Evolutionary conservation across 2,797 vertebrate species (phyloP).

Genomic region (Erethizon dorsatum): DNA sequence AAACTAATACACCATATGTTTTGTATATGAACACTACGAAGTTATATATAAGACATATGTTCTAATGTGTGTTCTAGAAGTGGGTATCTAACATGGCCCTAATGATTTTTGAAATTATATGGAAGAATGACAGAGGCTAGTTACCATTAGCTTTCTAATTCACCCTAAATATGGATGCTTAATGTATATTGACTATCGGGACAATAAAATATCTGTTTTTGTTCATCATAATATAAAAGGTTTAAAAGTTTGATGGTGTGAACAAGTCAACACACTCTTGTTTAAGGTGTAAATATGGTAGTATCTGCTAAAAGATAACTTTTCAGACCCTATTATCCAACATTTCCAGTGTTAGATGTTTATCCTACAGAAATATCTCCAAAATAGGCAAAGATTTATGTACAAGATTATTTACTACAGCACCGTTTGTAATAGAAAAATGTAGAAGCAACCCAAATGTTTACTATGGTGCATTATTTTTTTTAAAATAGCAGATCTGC

Average conservation of each 20-base stretch:
- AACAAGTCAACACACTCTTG: neutral
- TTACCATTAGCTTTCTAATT: neutral
- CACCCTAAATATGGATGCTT: neutral
- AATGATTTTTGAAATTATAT: neutral
- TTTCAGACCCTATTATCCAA: neutral
- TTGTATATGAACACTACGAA: neutral
- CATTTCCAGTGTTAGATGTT: neutral
- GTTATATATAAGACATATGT: neutral
- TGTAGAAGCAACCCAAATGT: neutral
- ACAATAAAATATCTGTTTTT: conserved; percentile 10
- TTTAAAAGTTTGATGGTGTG: conserved; percentile 42
- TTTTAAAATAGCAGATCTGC: neutral
- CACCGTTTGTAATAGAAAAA: conserved; percentile 23
- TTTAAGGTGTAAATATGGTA: conserved; percentile 23
- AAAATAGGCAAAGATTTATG: neutral
- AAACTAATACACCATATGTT: neutral
- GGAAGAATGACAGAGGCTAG: neutral
- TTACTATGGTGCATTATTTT: neutral
- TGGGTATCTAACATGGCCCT: neutral
- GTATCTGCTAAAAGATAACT: conserved; percentile 4
- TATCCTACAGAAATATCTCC: neutral
- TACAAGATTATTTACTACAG: neutral
- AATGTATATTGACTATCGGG: conserved; percentile 6
- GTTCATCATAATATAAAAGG: neutral
- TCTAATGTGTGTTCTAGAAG: neutral